Evolutionary conservation across 2,113 vertebrate species (phyloP).

Genomic region (Emydura subglobosa): DNA sequence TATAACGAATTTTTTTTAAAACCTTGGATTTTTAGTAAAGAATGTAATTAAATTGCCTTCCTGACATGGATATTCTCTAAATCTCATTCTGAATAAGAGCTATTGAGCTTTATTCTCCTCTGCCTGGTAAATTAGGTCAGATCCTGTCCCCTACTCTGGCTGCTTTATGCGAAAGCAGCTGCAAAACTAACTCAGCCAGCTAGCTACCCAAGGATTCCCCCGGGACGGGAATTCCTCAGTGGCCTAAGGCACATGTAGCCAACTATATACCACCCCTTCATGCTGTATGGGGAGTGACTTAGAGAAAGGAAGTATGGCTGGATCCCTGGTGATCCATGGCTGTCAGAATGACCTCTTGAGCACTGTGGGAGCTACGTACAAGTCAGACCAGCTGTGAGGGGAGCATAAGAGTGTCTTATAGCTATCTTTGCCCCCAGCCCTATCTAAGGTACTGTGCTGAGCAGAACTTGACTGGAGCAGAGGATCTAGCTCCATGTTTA

Average conservation of each 20-base stretch:
- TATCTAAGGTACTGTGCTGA: not conserved
- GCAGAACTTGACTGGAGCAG: not conserved
- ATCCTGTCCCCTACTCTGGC: not conserved
- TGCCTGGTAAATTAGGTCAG: not conserved
- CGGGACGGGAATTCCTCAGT: accelerated
- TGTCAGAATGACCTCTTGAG: accelerated
- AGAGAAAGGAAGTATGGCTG: accelerated
- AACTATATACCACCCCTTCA: accelerated
- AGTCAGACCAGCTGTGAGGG: not conserved
- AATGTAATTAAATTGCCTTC: not conserved
- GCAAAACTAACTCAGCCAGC: not conserved
- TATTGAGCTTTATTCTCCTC: not conserved
- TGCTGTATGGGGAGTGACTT: accelerated
- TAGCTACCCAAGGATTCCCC: accelerated
- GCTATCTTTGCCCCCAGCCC: not conserved
- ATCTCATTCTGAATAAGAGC: not conserved
- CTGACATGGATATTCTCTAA: not conserved
- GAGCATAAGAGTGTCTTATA: not conserved
- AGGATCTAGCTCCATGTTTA: not conserved
- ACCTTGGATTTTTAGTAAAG: not conserved
- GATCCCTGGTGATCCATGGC: not conserved
- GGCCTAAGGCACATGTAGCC: accelerated
- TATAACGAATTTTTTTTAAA: not conserved
- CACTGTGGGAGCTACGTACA: not conserved
- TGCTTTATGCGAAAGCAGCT: constrained; percentile 6